Base-by-base conservation (phyloP, 2,797 vertebrate genomes). In the Enteromius afrohamiltoni region DNA sequence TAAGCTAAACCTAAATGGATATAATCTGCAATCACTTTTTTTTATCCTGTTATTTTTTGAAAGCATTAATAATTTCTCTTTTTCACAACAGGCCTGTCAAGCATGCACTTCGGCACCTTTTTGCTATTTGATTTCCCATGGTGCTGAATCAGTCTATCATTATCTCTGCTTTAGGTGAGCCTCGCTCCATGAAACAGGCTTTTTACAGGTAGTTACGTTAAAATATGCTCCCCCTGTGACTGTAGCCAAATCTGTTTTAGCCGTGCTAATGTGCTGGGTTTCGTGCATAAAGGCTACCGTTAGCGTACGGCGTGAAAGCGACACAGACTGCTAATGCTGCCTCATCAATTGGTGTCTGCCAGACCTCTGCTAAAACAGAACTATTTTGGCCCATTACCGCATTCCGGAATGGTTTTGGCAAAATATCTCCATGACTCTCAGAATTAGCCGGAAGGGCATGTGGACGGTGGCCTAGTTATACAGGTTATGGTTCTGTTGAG, bases 31-130 rank as follows among this genome's bases (percentile, higher is more conserved):
- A 55, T 83, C 58, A 21, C 45, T 64, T 75, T 83, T 73, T 73
- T 76, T 62, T 42, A 65, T 64, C 42, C 40, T 62, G 64, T 83
- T 60, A 68, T 68, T 77, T 77, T 77, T 83, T 77, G 37, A 83
- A 83, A 69, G 81, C 81, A 77, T 77, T 83, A 77, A 83, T 83
- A 77, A 77, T 83, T 83, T 77, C 34, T 83, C 73, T 83, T 58
- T 83, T 68, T 64, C 51, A 77, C 64, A 83, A 83, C 81, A 83
- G 26, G 73, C 34, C 81, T 83, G 81, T 83, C 73, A 83, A 60
- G 64, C 73, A 74, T 77, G 81, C 51, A 77, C 75, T 71, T 71
- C 42, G 37, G 76, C 65, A 83, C 65, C 75, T 83, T 79, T 83
- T 49, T 49, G 79, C 79, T 77, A 62, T 78, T 67, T 79, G 60